phyloP scores from a whole-genome alignment of 2,113 vertebrate genomes.

The Triplophysa dalaica region DNA sequence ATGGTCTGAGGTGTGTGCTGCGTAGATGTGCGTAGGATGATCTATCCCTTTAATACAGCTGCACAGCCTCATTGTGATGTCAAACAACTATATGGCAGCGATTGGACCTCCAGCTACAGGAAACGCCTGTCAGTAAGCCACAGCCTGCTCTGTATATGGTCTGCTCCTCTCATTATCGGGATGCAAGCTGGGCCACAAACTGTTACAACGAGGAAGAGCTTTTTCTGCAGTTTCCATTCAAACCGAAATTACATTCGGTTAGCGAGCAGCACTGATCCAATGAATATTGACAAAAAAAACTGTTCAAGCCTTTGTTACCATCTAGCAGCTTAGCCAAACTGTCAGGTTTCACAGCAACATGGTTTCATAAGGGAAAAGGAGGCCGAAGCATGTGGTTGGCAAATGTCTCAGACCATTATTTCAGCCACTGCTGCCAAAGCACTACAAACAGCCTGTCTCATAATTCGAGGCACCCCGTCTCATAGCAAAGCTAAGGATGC shows the following conservation, averaged over 20 bases:
- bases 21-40: conserved; percentile 6
- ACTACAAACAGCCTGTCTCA: conserved; percentile 39
- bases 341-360: conserved; percentile 22
- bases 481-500: too few relatives aligned
- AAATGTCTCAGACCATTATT: conserved; percentile 49
- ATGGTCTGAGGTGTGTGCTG: background rate
- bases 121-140: conserved; percentile 16
- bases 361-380: conserved; percentile 26
- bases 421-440: conserved; percentile 49
- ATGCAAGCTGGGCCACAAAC: background rate
- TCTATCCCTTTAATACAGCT: conserved; percentile 15
- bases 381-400: conserved; percentile 39
- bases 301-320: background rate
- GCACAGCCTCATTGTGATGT: conserved; percentile 15
- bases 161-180: conserved; percentile 22
- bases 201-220: background rate
- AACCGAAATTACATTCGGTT: background rate
- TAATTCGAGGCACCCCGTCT: background rate
- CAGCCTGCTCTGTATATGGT: conserved; percentile 2
- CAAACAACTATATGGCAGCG: conserved; percentile 13
- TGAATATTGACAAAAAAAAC: background rate
- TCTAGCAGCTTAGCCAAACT: conserved; percentile 1
- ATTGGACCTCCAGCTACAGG: conserved; percentile 36
- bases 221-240: background rate
- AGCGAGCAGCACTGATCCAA: background rate